Evolutionary conservation across 2,113 vertebrate species (phyloP), one percentile per base, ranked within the genome.

Genomic region (Scophthalmus maximus): DNA sequence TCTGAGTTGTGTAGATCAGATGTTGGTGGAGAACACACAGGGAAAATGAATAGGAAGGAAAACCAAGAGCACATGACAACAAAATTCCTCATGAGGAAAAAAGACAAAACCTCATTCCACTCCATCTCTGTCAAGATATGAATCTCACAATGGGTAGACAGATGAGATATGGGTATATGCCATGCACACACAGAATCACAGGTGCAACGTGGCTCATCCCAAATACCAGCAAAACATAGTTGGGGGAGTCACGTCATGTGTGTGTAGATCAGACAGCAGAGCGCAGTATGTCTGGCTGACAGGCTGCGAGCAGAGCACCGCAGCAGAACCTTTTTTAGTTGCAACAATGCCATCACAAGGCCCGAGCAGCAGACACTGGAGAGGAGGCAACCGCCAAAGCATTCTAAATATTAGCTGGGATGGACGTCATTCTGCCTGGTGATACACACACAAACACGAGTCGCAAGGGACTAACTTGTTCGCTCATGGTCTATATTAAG

Each of bases 401-500:
- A 90, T 77, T 87, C 66, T 73, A 88, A 92, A 85, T 70, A 88
- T 90, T 75, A 90, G 84, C 73, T 25, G 79, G 73, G 68, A 8
- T 50, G 63, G 83, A 87, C 81, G 75, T 88, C 90, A 91, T 42
- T 70, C 82, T 78, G 85, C 73, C 85, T 65, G 76, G 55, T 80
- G 74, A 87, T 53, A 80, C 76, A 62, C 66, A 72, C 71, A 60
- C 77, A 78, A 65, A 80, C 84, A 75, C 81, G 51, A 46, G 47
- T 50, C 32, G 38, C 42, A 78, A 73, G 67, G 76, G 82, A 62
- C 78, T 46, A 20, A 40, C 75, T 76, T 51, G 63, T 81, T 81
- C 82, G 75, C 71, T 89, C 88, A 90, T 76, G 14, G 38, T 74
- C 76, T 91, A 91, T 81, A 59, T 88, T 78, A 83, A 80, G 87